Evolutionary conservation across 2,797 vertebrate species (phyloP).

Genomic region (Lerista edwardsae): DNA sequence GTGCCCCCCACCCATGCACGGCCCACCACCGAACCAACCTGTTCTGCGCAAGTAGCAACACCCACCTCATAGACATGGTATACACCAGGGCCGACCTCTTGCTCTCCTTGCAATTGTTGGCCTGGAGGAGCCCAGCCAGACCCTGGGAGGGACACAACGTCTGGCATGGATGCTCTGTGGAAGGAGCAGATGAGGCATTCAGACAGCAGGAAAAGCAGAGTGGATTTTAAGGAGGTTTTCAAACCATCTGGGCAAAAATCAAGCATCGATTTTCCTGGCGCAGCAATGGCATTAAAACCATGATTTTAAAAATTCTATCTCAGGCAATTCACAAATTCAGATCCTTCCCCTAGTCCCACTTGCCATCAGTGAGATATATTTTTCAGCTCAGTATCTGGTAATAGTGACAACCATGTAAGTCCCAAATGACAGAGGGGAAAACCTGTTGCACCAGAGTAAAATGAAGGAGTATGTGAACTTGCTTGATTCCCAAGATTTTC

Average conservation of each 20-base stretch:
- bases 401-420: background rate
- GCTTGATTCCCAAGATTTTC: background rate
- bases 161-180: slow-evolving; percentile 88
- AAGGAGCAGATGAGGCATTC: background rate
- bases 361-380: background rate
- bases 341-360: background rate
- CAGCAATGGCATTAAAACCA: background rate
- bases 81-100: slow-evolving; percentile 85
- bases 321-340: background rate
- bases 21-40: background rate
- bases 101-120: slow-evolving; percentile 77
- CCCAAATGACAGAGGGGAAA: background rate
- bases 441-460: background rate
- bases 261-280: background rate
- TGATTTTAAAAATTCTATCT: background rate
- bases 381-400: too few species aligned
- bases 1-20: too few species aligned
- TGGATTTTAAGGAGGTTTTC: background rate
- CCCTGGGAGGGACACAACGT: slow-evolving; percentile 85
- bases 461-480: background rate
- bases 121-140: slow-evolving; percentile 80
- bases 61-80: slow-evolving; percentile 91
- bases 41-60: slow-evolving; percentile 10
- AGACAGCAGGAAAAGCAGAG: background rate
- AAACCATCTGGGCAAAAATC: background rate